These are phyloP conservation scores for Xiphorhynchus elegans DNA, from an alignment of 2,113 vertebrate genomes.

Conservation along the genomic window DNA sequence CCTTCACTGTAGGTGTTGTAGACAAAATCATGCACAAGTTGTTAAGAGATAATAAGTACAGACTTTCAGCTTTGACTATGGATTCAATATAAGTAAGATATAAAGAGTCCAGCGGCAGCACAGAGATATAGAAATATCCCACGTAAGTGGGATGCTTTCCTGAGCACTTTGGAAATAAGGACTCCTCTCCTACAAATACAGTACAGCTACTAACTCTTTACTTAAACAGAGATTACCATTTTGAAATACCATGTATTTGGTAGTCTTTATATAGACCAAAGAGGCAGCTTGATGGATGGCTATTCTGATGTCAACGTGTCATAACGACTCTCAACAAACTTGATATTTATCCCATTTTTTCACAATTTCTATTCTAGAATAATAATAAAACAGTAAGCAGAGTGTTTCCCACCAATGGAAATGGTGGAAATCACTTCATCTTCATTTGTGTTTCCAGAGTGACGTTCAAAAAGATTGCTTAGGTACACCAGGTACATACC, in stretches of 20 bases:
- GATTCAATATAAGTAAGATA: not conserved
- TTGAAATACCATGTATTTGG: not conserved
- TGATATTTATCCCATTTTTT: not conserved
- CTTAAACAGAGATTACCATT: not conserved
- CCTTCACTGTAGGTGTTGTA: slow-evolving; percentile 20
- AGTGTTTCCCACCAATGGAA: not conserved
- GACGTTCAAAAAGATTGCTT: not conserved
- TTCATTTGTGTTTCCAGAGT: not conserved
- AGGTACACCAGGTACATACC: not conserved
- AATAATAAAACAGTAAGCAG: not conserved
- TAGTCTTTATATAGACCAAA: not conserved
- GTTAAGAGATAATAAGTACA: not conserved
- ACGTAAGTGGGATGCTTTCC: not conserved
- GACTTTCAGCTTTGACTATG: slow-evolving; percentile 28
- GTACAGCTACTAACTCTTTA: not conserved
- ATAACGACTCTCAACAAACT: not conserved
- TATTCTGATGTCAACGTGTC: not conserved
- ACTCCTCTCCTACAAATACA: not conserved
- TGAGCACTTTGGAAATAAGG: not conserved
- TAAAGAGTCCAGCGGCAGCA: not conserved
- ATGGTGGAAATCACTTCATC: not conserved
- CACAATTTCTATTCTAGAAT: not conserved
- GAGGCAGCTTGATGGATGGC: not conserved
- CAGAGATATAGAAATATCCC: slow-evolving; percentile 6
- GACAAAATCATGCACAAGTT: slow-evolving; percentile 29